These are phyloP conservation scores for Griposia aprilina DNA, from an alignment of 2,888 invertebrate species.

Conservation along the genomic window DNA sequence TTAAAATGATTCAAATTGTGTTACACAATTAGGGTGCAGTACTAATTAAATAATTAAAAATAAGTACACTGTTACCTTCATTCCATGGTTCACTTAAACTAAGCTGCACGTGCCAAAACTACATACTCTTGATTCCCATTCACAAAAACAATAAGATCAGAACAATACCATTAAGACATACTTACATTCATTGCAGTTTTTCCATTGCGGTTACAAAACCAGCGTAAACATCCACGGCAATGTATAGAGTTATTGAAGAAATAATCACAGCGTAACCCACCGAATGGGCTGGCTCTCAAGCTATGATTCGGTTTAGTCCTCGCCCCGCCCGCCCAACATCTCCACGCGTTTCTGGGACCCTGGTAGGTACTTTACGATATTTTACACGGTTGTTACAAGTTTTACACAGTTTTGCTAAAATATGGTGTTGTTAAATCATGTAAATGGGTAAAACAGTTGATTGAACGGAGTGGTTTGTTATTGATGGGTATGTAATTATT, in stretches of 20 bases:
- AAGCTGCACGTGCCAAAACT: conserved; percentile 9
- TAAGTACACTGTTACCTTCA: neutral
- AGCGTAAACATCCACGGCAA: neutral
- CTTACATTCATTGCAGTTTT: conserved; percentile 34
- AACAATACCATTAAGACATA: neutral
- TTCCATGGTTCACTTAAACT: neutral
- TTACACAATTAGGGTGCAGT: too few relatives aligned
- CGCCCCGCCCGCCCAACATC: conserved; percentile 71
- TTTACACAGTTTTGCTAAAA: conserved; percentile 10
- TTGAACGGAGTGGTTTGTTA: conserved; percentile 31
- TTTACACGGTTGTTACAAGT: conserved; percentile 21
- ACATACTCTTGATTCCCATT: neutral
- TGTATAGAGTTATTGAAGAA: conserved; percentile 20
- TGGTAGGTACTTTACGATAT: conserved; percentile 70
- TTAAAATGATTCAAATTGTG: too few relatives aligned
- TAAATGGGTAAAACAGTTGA: conserved; percentile 35
- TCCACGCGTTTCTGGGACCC: conserved; percentile 75
- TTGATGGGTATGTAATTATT: conserved; percentile 50
- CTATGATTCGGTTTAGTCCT: conserved; percentile 68
- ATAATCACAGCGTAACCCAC: conserved; percentile 21
- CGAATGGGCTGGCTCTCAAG: conserved; percentile 24
- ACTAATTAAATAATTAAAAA: neutral
- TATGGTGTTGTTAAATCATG: conserved; percentile 16
- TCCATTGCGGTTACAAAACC: neutral
- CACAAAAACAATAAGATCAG: conserved; percentile 1